phyloP scores from a whole-genome alignment of 64 coral and sea anemone genomes.

The Pachyseris speciosa region DNA sequence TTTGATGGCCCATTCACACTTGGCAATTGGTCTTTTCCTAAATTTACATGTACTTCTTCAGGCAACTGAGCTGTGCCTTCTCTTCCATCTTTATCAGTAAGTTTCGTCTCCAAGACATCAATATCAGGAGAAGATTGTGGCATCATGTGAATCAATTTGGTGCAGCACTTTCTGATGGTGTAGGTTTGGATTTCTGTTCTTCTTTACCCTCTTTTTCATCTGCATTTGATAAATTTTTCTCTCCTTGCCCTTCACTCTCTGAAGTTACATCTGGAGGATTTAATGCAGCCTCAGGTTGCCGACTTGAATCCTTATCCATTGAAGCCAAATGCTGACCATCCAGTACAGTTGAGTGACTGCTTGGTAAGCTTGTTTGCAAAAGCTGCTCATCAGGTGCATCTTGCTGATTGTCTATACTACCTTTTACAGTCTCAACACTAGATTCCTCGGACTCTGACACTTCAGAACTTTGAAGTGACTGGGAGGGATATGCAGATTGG shows the following conservation, averaged over 20 bases:
- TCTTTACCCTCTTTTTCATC: background rate
- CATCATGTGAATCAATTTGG: slow-evolving; percentile 71
- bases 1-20: background rate
- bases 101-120: slow-evolving; percentile 90
- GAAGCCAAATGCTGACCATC: background rate
- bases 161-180: slow-evolving; percentile 54
- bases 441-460: background rate
- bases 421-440: background rate
- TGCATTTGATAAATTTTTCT: background rate
- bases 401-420: background rate
- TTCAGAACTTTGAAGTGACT: slow-evolving; percentile 1
- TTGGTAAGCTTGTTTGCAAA: background rate
- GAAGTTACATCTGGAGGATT: background rate
- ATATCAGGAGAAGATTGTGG: slow-evolving; percentile 68
- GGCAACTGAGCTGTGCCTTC: slow-evolving; percentile 87
- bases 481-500: background rate
- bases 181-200: background rate
- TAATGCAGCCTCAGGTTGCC: background rate
- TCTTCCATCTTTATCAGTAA: slow-evolving; percentile 75
- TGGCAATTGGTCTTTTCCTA: background rate
- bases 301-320: background rate
- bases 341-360: background rate
- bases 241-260: background rate
- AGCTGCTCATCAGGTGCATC: background rate
- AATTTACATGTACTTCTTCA: slow-evolving; percentile 1